Percentiles rank a stretch among this genome's conserved stretches.
Evolutionary conservation across 1,140 invertebrate species (phyloP).

Genomic region (Sinella curviseta): DNA sequence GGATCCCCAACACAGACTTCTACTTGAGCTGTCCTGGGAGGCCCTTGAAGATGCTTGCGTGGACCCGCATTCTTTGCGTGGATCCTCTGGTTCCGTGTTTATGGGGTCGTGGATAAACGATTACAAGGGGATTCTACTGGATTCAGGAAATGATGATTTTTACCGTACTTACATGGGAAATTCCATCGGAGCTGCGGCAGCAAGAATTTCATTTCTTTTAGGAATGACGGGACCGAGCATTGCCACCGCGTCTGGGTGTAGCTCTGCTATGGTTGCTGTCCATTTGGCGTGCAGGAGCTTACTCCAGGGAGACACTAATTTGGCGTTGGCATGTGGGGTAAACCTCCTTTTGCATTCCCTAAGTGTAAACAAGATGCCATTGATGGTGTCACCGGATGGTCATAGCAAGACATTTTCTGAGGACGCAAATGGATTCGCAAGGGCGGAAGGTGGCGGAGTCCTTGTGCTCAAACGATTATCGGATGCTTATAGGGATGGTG

Average conservation of each 20-base stretch:
- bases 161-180: conserved; percentile 38
- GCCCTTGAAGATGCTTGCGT: conserved; percentile 59
- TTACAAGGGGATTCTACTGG: neutral
- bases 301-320: neutral
- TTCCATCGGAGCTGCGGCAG: conserved; percentile 28
- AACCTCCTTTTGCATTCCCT: neutral
- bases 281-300: neutral
- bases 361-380: neutral
- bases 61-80: conserved; percentile 2
- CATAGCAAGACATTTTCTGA: neutral
- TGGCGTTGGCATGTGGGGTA: conserved; percentile 4
- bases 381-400: neutral
- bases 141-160: neutral
- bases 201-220: conserved; percentile 35
- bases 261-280: neutral
- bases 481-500: neutral
- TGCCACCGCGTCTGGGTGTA: neutral
- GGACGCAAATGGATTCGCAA: neutral
- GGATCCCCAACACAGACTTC: conserved; percentile 64
- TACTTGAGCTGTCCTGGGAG: conserved; percentile 65
- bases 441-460: neutral
- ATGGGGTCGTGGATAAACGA: conserved; percentile 29
- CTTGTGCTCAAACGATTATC: neutral
- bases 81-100: conserved; percentile 29
- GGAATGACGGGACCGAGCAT: conserved; percentile 32